A percentile compares a stretch with the other conserved stretches of the same genome.
Evolutionary conservation across 64 coral and sea anemone species (phyloP).

Genomic region (Pocillopora verrucosa): DNA sequence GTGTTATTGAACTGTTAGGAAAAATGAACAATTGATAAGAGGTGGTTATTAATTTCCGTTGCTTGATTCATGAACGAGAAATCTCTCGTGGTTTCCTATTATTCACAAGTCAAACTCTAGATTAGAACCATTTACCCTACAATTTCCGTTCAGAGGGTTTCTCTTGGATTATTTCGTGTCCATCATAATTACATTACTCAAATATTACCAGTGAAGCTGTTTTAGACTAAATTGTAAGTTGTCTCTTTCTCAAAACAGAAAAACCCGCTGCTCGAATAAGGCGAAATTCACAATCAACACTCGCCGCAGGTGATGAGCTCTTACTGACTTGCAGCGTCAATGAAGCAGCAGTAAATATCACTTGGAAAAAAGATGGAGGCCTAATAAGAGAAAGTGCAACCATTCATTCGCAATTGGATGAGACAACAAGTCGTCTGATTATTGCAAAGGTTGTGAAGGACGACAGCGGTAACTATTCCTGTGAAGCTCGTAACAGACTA

Average conservation of each 20-base stretch:
- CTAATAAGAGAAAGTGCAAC: not conserved
- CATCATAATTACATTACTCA: no score
- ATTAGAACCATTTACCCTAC: no score
- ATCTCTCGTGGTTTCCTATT: no score
- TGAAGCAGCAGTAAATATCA: not conserved
- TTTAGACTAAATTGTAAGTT: not conserved
- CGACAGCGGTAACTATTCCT: constrained; percentile 11
- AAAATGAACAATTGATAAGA: no score
- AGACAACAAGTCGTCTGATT: not conserved
- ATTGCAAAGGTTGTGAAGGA: not conserved
- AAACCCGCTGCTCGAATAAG: not conserved
- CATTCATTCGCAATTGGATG: not conserved
- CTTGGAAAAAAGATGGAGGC: constrained; percentile 6
- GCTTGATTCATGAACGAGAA: no score
- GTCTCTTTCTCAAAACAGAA: not conserved
- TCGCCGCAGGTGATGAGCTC: not conserved
- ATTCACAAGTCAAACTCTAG: no score
- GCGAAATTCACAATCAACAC: not conserved
- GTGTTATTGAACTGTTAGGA: no score
- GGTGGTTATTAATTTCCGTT: no score
- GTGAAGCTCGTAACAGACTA: not conserved
- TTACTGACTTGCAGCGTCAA: not conserved
- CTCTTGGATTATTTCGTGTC: no score
- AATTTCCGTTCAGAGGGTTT: no score
- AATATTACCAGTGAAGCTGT: no score